Evolutionary conservation across 2,797 vertebrate genomes (phyloP).

Genomic region (Liasis olivaceus): DNA sequence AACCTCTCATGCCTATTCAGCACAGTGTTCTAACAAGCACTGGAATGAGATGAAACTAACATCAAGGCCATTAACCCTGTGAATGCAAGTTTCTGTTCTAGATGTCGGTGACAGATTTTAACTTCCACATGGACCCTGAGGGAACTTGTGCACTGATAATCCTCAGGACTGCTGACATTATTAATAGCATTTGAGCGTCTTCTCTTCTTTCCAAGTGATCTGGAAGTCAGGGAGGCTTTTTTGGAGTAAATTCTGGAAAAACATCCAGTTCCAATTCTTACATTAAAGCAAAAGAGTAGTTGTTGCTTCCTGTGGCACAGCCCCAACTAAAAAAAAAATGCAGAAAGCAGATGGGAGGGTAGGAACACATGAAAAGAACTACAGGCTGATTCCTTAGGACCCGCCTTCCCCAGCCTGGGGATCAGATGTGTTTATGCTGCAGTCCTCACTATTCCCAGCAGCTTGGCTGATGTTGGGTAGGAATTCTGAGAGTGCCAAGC

Average conservation of each 20-base stretch:
- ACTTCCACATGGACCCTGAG: background rate
- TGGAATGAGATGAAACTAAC: conserved; percentile 35
- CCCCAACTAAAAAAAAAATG: background rate
- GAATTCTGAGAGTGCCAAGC: background rate
- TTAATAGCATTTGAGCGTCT: background rate
- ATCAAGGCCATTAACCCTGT: background rate
- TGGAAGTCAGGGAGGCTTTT: background rate
- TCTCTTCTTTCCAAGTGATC: background rate
- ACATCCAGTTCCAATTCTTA: background rate
- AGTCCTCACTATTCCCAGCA: background rate
- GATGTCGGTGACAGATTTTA: background rate
- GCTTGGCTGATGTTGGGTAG: background rate
- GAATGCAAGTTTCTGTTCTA: background rate
- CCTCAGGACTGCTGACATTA: background rate
- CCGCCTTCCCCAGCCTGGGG: background rate
- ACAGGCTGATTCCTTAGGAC: background rate
- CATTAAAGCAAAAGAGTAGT: background rate
- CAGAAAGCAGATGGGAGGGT: accelerated
- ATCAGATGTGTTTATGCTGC: background rate
- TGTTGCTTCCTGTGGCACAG: conserved; percentile 17
- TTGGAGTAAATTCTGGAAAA: background rate
- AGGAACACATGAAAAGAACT: background rate
- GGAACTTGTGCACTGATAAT: background rate
- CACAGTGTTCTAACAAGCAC: conserved; percentile 44
- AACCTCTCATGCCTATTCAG: conserved; percentile 16